Base-by-base conservation (phyloP, 2,797 vertebrate species). In the Notoglanidium macrostoma region DNA sequence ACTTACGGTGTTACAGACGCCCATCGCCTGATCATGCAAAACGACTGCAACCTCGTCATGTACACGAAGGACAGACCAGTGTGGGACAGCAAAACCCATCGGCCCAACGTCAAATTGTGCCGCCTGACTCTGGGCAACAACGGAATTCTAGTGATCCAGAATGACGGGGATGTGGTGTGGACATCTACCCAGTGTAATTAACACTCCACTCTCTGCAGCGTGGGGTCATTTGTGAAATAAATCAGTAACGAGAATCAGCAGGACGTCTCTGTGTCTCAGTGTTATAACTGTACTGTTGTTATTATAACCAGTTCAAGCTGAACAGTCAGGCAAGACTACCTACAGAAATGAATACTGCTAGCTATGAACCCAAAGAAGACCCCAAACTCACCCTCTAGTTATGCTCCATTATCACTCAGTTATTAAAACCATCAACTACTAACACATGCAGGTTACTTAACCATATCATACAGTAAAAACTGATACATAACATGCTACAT, bases 161-260 rank as follows among this genome's bases (percentile, higher is more conserved):
- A 49, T n/a, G 86, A 91, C 5, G 82, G 74, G 10, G 68, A 83
- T 40, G 87, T 85, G 35, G 74, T 91, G 79, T 89, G 89, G 90
- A 85, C 72, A 54, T 91, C 90, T 21, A 49, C 51, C 2, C 54
- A 84, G 11, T 15, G 35, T 4, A 19, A 17, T 49, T 2, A 72
- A 94, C 93, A 79, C 35, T 11, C 54, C 1, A 29, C 1, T 35
- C 3, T 76, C 46, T 51, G 26, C 15, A 46, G 4, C 70, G 19
- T 73, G 70, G 5, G 5, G 46, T 49, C 46, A 35, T 35, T 72
- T 72, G 4, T 21, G 9, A 72, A 73, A 57, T 1, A 40, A 23
- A 12, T 44, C 21, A 73, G 40, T 26, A 73, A 73, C 44, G 70
- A 10, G 10, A 26, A 73, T 26, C 70, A 73, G 19, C 8, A 11